Evolutionary conservation across 2,113 vertebrate species (phyloP), one percentile per base, ranked within the genome.

Genomic region (Lophotis ruficrista): DNA sequence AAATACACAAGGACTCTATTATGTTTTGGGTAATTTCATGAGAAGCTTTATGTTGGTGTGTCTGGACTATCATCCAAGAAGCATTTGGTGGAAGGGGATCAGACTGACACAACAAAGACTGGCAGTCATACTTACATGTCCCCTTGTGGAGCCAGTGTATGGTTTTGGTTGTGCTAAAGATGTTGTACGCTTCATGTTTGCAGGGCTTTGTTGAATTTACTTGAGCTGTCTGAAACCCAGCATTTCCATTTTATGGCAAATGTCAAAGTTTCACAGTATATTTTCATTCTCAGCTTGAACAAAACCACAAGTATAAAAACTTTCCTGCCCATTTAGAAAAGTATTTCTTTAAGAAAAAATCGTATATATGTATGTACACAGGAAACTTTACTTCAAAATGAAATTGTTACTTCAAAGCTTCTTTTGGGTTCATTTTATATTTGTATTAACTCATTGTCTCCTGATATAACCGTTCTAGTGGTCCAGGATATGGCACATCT

Each of bases 1-100:
- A 93, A 93, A 93, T 82, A 61, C 2, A 3, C 31, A 47, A 83
- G 86, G 64, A 54, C 28, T 90, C 66, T 86, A 58, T 94, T 90
- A 66, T 62, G 51, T 90, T 73, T 92, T 61, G 82, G 54, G 47
- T 81, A 66, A 73, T 90, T 86, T 53, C 4, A 2, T 94, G 83
- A 70, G 71, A 75, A 71, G n/a, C 30, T 82, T 93, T 77, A 68
- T 50, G 50, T 50, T 89, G 33, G 18, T 86, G 82, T 93, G 73
- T 85, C 71, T 93, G 89, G 93, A 83, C 41, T 80, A 13, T 84
- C 62, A 88, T 38, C 86, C 1, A 2, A 93, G 45, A 90, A 88
- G 50, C 37, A 50, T 83, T 68, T 93, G 76, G 62, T 88, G 68
- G 76, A 53, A 86, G 12, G 33, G 25, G 35, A 73, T 41, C 47